phyloP scores from a whole-genome alignment of 2,113 vertebrate species.

The Cygnus atratus region DNA sequence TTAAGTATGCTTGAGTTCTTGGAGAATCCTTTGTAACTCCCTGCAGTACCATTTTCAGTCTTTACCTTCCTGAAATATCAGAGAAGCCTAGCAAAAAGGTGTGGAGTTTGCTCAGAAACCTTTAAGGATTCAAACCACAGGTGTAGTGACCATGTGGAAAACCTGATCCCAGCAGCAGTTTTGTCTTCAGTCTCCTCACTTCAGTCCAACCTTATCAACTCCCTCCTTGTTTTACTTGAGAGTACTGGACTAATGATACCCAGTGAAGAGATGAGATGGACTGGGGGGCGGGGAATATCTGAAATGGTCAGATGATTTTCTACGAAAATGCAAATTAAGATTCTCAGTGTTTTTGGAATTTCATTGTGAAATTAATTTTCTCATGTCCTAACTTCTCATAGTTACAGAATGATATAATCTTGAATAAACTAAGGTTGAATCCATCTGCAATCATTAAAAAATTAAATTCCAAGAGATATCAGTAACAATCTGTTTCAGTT shows the following conservation, averaged over 20 bases:
- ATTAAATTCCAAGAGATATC: background rate
- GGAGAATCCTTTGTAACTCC: background rate
- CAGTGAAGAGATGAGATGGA: background rate
- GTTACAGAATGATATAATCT: background rate
- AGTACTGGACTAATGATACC: background rate
- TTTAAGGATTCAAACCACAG: background rate
- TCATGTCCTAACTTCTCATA: background rate
- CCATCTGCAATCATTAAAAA: background rate
- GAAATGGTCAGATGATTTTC: background rate
- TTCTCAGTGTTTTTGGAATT: background rate
- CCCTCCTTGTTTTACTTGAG: too few relatives aligned
- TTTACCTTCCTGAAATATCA: background rate
- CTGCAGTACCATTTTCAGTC: accelerated
- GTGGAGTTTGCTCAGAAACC: background rate
- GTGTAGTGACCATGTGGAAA: background rate
- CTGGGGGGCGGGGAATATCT: background rate
- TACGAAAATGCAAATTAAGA: background rate
- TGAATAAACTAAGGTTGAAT: background rate
- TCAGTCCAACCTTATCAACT: background rate
- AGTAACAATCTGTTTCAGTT: background rate
- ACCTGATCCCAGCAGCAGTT: background rate
- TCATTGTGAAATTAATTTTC: background rate
- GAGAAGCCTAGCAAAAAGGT: background rate
- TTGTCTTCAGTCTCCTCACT: background rate
- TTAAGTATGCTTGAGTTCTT: background rate